Evolutionary conservation across 2,888 invertebrate genomes (phyloP), one percentile per base, ranked within the genome.

Genomic region (Rutpela maculata): DNA sequence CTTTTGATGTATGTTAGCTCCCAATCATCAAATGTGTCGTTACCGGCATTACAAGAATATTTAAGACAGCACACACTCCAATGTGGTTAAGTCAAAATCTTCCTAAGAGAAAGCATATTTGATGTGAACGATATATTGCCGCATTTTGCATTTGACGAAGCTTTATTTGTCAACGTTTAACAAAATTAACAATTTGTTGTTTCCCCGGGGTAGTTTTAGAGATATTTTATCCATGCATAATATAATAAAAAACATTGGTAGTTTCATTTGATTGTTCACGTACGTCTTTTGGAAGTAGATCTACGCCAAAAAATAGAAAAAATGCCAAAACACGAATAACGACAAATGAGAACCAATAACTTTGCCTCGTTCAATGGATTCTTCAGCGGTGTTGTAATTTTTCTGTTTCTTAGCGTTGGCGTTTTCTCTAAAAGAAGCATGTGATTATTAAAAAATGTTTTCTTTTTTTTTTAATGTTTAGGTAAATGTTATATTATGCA

Each of bases 171-270:
- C 43, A 35, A 35, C 31, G 12, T 43, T 43, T 12, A 43, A 43
- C 43, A 43, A 43, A 43, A 43, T 43, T 50, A 50, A 50, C 31
- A 43, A 22, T 50, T 43, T 62, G 50, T 63, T n/a, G n/a, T 72
- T 38, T 43, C n/a, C 22, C n/a, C 50, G 6, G 50, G 50, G 50
- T 50, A 50, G 50, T 50, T 50, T 50, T n/a, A 50, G n/a, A 43
- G 43, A 50, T n/a, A 50, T 50, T 50, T 50, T n/a, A 50, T 7
- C 50, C 6, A 43, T 43, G 50, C 50, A 50, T 50, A 50, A 50
- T 50, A 50, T 50, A 50, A 50, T 50, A n/a, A 43, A 43, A 10
- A 43, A 43, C 43, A 43, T 43, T 43, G 43, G 11, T 43, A 12
- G 43, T 43, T 43, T 15, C 3, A 15, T 11, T 43, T 43, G 12